phyloP scores from a whole-genome alignment of 1,140 invertebrate genomes.

The Caenorhabditis briggsae region DNA sequence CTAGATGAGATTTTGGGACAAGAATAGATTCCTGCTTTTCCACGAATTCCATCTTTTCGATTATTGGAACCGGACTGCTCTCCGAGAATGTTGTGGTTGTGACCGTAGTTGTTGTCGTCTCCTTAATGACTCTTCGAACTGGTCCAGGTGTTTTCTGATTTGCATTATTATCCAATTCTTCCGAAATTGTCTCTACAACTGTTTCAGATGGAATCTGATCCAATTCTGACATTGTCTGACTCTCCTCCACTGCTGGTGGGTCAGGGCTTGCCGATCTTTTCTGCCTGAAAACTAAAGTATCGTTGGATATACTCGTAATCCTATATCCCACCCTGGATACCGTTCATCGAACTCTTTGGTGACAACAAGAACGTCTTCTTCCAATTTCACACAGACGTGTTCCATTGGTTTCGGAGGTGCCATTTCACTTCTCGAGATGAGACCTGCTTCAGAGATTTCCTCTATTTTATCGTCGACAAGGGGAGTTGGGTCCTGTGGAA shows the following conservation, averaged over 20 bases:
- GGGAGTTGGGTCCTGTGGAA: slow-evolving; percentile 52
- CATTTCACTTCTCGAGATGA: slow-evolving; percentile 42
- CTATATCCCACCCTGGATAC: slow-evolving; percentile 1
- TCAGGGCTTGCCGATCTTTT: slow-evolving; percentile 39
- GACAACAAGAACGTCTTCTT: slow-evolving; percentile 54
- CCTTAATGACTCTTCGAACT: not conserved
- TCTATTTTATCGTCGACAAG: slow-evolving; percentile 38
- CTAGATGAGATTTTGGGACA: not conserved
- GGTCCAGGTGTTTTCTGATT: slow-evolving; percentile 47
- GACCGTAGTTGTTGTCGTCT: not conserved
- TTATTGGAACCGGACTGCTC: slow-evolving; percentile 8
- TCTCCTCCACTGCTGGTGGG: not conserved
- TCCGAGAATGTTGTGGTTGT: not conserved
- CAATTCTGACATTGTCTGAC: slow-evolving; percentile 17
- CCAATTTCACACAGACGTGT: slow-evolving; percentile 40
- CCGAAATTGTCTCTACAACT: not conserved
- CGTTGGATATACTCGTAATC: not conserved
- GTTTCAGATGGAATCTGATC: slow-evolving; percentile 31
- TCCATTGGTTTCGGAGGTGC: slow-evolving; percentile 41
- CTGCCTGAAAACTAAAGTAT: slow-evolving; percentile 4
- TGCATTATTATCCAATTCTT: slow-evolving; percentile 44
- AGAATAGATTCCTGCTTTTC: not conserved
- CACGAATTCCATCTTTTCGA: slow-evolving; percentile 9
- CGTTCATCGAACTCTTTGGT: slow-evolving; percentile 37
- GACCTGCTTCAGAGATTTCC: slow-evolving; percentile 32